Evolutionary conservation across 2,113 vertebrate genomes (phyloP).

Genomic region (Petrocephalus zakoni): DNA sequence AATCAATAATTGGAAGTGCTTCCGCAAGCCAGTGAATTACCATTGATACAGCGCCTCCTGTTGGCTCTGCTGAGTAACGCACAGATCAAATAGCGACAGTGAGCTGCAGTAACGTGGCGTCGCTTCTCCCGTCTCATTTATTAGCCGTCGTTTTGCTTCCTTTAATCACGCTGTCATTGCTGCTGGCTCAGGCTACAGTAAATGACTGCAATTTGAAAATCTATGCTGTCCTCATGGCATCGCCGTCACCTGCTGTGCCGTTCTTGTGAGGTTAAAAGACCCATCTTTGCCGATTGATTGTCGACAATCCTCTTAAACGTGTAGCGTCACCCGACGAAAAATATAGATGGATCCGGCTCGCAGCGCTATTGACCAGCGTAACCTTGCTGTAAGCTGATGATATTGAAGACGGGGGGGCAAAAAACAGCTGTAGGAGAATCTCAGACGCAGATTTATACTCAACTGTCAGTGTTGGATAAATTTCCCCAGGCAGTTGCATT

Average conservation of each 20-base stretch:
- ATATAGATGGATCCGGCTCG: not conserved
- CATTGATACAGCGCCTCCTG: not conserved
- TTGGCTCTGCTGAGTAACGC: not conserved
- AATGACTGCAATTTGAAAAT: constrained; percentile 7
- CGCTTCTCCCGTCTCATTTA: not conserved
- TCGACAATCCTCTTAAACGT: not conserved
- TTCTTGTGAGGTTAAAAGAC: not conserved
- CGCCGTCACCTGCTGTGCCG: not conserved
- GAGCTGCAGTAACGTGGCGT: not conserved
- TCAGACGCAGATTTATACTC: not conserved
- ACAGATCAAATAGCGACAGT: not conserved
- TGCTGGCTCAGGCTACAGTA: not conserved
- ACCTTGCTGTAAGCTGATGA: not conserved
- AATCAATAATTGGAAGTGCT: not conserved
- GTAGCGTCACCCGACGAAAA: not conserved
- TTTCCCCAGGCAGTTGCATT: not conserved
- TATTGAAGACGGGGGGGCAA: not conserved
- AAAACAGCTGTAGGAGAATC: not conserved
- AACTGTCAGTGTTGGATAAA: not conserved
- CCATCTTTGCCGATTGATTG: not conserved
- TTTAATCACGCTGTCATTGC: not conserved
- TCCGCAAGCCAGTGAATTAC: not conserved
- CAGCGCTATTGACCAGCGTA: not conserved
- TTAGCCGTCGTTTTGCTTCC: not conserved
- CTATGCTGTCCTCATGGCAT: not conserved